Evolutionary conservation across 2,113 vertebrate genomes (phyloP).

Genomic region (Pelvicachromis taeniatus): DNA sequence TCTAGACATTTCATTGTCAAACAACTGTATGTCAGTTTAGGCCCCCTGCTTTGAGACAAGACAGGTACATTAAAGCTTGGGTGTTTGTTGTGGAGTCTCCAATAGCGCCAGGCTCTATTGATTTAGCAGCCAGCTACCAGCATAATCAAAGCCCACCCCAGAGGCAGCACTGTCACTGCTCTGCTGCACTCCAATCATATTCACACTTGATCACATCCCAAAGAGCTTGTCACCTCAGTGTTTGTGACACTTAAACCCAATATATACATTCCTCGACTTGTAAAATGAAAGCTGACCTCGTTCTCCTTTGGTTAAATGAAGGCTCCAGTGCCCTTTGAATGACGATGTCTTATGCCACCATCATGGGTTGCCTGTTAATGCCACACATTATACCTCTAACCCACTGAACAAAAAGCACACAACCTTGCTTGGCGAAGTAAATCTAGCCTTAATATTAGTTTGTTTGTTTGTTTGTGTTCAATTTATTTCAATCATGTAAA

Average conservation of each 20-base stretch:
- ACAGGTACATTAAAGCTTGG: constrained; percentile 17
- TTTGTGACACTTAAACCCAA: constrained; percentile 62
- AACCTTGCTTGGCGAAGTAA: not conserved
- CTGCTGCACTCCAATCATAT: constrained; percentile 64
- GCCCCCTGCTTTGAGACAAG: constrained; percentile 12
- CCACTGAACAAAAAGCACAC: not conserved
- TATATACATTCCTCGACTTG: constrained; percentile 39
- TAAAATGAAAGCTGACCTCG: constrained; percentile 62
- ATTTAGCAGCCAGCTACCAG: constrained; percentile 57
- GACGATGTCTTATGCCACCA: not conserved
- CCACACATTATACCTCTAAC: not conserved
- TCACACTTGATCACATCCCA: constrained; percentile 63
- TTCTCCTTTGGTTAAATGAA: constrained; percentile 38
- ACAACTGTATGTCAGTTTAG: not conserved
- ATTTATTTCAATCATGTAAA: not conserved
- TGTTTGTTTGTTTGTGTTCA: not conserved
- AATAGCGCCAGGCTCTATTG: constrained; percentile 58
- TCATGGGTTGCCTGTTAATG: not conserved
- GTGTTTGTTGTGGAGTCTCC: constrained; percentile 42
- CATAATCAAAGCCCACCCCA: constrained; percentile 64
- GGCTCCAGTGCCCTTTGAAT: constrained; percentile 17
- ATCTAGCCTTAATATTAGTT: not conserved
- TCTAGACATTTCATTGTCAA: not conserved
- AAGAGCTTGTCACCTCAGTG: constrained; percentile 61
- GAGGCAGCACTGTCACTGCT: constrained; percentile 47